Base-by-base conservation (phyloP, 2,113 vertebrate species). In the Vombatus ursinus region DNA sequence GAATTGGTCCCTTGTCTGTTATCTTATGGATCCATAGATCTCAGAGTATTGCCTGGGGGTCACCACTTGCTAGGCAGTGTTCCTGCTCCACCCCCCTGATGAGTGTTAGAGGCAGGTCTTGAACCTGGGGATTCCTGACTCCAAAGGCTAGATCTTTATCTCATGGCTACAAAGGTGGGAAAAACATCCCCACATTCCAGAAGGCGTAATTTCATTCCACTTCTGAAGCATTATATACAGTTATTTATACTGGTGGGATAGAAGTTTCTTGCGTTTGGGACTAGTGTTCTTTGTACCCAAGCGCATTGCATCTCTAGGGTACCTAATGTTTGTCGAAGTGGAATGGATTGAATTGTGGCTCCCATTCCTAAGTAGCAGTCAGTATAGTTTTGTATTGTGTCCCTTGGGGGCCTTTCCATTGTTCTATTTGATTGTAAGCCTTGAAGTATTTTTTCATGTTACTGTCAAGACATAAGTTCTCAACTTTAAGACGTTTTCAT, bases 401-500 rank as follows among this genome's bases (percentile, higher is more conserved):
- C n/a, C 44, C 94, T 0, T 52, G 23, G 50, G 51, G 91, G 84
- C 50, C 77, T 90, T 68, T 24, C 37, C 77, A 37, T 97, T 96
- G 37, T 97, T 95, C 95, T 12, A 53, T 96, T 44, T 96, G 90
- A 95, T 68, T 93, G 1, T 93, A 48, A 91, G 50, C 95, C 92
- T 95, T 96, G 26, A 95, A n/a, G 68, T 44, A 84, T 77, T 94
- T 52, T 92, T 96, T 14, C 61, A 90, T 52, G 94, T 14, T 96
- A 44, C 50, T 92, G 28, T 89, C 91, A 26, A 90, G 47, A 94
- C 44, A 51, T 95, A 94, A 97, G 61, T 93, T 95, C 6, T 91
- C 92, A 97, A n/a, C 89, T 68, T 96, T 97, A 90, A 96, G 52
- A 53, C 22, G 47, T 98, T 97, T 96, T 89, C 97, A 97, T 95